Evolutionary conservation across 2,888 invertebrate species (phyloP), one percentile per base, ranked within the genome.

Genomic region (Andrena dorsata): DNA sequence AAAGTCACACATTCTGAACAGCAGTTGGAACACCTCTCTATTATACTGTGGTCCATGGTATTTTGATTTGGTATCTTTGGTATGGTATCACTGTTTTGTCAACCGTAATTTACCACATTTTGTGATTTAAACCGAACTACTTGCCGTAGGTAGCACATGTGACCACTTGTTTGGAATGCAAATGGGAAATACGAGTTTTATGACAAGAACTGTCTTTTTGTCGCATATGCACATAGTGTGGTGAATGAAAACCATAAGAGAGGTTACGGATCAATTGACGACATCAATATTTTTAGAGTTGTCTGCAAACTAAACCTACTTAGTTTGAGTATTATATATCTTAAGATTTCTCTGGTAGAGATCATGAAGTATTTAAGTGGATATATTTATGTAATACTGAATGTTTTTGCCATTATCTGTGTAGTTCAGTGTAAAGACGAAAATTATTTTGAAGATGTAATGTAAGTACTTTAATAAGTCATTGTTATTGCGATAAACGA

Each of bases 231-330:
- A 30, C 1, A 10, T 10, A 3, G 20, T 2, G 35, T n/a, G 1
- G 13, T 41, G 1, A 16, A 16, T 13, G 4, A n/a, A 20, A 47
- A 10, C 4, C 26, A n/a, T 5, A 35, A 47, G 16, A 13, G 23
- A 49, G 41, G 58, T 70, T 77, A 70, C 6, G n/a, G 13, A 63
- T 56, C 7, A 53, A 10, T 23, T 80, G 80, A 80, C 28, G 35
- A 20, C 72, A 80, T 51, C 13, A 47, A 32, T 80, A 72, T 80
- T 80, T 73, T 80, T 80, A 63, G 79, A 32, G 32, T 16, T 28
- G 1, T 2, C 20, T 20, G 26, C 13, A 63, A 64, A 76, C 2
- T 0, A 3, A 7, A 10, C 20, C 35, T n/a, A 13, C 20, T 58
- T n/a, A 20, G 16, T 10, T 28, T 16, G 10, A 16, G 26, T 35